Percentiles rank a stretch among this genome's conserved stretches.
Evolutionary conservation across 2,113 vertebrate genomes (phyloP).

Genomic region (Rhynchopsitta pachyrhyncha): DNA sequence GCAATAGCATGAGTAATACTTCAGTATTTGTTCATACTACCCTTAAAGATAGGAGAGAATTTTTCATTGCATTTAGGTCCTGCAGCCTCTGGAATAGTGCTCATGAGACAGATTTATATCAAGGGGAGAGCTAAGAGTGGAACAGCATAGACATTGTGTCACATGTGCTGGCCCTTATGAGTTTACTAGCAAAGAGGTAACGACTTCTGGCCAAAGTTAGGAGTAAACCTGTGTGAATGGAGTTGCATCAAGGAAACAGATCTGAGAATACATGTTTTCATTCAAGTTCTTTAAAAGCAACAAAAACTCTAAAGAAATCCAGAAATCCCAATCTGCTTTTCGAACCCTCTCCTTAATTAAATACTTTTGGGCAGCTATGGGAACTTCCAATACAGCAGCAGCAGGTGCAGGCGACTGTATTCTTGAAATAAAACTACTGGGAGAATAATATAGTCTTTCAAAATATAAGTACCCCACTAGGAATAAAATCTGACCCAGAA

Average conservation of each 20-base stretch:
- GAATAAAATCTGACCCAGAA: neutral
- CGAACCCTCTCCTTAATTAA: neutral
- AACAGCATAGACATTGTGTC: neutral
- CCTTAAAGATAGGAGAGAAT: neutral
- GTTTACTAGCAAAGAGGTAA: neutral
- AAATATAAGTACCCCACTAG: neutral
- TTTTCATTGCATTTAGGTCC: neutral
- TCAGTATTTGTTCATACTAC: neutral
- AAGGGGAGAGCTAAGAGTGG: neutral
- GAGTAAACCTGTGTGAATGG: neutral
- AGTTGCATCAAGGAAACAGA: neutral
- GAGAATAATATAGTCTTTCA: neutral
- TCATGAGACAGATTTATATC: neutral
- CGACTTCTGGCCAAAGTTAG: neutral
- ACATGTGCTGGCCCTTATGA: neutral
- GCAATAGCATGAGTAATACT: neutral
- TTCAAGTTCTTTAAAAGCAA: neutral
- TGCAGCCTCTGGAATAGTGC: neutral
- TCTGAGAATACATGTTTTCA: neutral
- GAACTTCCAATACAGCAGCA: neutral
- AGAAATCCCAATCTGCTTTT: neutral
- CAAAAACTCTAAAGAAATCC: neutral
- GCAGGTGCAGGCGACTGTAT: neutral
- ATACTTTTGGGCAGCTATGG: neutral
- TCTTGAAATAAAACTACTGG: neutral